Evolutionary conservation across 2,797 vertebrate genomes (phyloP), one percentile per base, ranked within the genome.

Genomic region (Hapalemur alaotrensis): DNA sequence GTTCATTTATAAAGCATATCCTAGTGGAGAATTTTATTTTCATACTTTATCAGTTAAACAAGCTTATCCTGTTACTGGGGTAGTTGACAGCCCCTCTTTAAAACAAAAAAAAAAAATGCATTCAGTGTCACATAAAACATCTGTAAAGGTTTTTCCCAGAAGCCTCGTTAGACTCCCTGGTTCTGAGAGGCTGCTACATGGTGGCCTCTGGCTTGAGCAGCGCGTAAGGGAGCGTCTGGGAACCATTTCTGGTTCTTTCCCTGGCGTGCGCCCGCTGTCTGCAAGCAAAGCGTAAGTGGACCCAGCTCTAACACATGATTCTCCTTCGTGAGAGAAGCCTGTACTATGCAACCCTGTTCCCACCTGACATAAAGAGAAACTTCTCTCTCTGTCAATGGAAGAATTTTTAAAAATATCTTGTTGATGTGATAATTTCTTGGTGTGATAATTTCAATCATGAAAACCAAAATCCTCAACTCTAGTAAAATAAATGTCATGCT

Each of bases 261-360:
- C 25, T 38, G 35, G 22, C 95, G 75, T 79, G 18, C 28, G 65
- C 61, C 70, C 84, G 20, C 43, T 95, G 82, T 83, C 63, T 96
- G 78, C 84, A 91, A 38, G 83, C 52, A 96, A 93, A 94, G 80
- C 76, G 2, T 25, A 89, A 89, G 35, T 41, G 32, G 18, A 70
- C 25, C 92, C 23, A 97, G 89, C 86, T 96, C 96, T 95, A 95
- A 94, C 20, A 41, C 73, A 96, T 57, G 72, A 30, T 63, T 88
- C 86, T 70, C 88, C 89, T 95, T 93, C 73, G 65, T 41, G 96
- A 89, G 10, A 63, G 86, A 96, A 78, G 79, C 23, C 43, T 63
- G 80, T 67, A 75, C 30, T 92, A 46, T 17, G n/a, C 22, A 93
- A 94, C 23, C 61, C 50, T 52, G 63, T 50, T 82, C 69, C 43